phyloP scores from a whole-genome alignment of 2,888 invertebrate genomes.

The Apodemia hepburni region DNA sequence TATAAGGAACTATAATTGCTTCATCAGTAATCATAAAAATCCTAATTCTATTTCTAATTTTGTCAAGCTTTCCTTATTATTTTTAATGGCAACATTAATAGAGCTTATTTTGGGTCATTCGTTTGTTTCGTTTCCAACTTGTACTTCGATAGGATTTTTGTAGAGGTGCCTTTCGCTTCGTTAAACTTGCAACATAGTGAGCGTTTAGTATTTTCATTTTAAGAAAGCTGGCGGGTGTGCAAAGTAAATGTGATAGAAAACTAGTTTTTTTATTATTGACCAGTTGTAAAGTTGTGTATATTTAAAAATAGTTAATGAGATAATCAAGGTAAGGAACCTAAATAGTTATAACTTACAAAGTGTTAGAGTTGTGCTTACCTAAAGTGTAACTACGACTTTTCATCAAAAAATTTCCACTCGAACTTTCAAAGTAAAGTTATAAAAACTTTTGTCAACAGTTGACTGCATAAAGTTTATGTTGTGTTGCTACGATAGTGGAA shows the following conservation, averaged over 20 bases:
- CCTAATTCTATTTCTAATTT: constrained; percentile 14
- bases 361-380: constrained; percentile 58
- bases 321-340: constrained; percentile 68
- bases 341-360: constrained; percentile 44
- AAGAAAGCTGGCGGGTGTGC: constrained; percentile 80
- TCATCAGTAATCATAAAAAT: constrained; percentile 9
- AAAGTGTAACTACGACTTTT: constrained; percentile 65
- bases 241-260: constrained; percentile 62
- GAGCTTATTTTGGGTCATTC: constrained; percentile 81
- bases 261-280: constrained; percentile 47
- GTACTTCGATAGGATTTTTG: constrained; percentile 71
- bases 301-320: constrained; percentile 65
- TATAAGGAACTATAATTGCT: constrained; percentile 9
- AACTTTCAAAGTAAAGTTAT: constrained; percentile 74
- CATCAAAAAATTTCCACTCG: constrained; percentile 79
- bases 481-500: constrained; percentile 48
- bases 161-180: constrained; percentile 80
- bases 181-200: constrained; percentile 78
- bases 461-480: constrained; percentile 54
- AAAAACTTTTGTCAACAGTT: constrained; percentile 63
- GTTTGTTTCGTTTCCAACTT: constrained; percentile 72
- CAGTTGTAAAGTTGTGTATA: constrained; percentile 48
- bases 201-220: constrained; percentile 74
- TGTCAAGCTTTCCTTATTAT: constrained; percentile 59
- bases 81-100: constrained; percentile 61